These are phyloP conservation scores for Hyposmocoma kahamanoa DNA, from an alignment of 1,140 invertebrate species.

Conservation along the genomic window DNA sequence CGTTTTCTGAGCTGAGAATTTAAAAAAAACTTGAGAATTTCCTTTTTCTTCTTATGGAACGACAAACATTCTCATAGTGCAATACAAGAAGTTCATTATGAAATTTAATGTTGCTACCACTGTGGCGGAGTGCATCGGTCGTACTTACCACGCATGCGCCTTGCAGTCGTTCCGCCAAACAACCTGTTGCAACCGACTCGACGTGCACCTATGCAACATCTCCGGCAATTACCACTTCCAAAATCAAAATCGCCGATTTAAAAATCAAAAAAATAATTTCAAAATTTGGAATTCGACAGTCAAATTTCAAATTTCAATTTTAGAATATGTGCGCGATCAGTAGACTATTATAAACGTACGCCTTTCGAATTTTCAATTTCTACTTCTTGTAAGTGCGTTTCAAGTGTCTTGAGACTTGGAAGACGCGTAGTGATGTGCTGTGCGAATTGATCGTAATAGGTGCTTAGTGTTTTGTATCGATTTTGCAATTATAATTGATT, in stretches of 20 bases:
- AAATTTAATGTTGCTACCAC: constrained; percentile 35
- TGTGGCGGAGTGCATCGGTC: constrained; percentile 49
- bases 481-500: constrained; percentile 4
- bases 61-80: no score
- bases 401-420: constrained; percentile 16
- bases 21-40: no score
- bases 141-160: constrained; percentile 43
- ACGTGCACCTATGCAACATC: constrained; percentile 65
- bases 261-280: not conserved
- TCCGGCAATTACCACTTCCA: constrained; percentile 23
- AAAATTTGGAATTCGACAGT: constrained; percentile 12
- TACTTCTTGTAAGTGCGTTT: constrained; percentile 13
- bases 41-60: no score
- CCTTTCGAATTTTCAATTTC: constrained; percentile 4
- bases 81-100: no score
- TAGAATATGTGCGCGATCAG: not conserved
- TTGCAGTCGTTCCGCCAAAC: constrained; percentile 40
- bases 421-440: constrained; percentile 20
- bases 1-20: no score
- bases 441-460: constrained; percentile 21
- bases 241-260: not conserved
- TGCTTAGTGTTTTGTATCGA: constrained; percentile 19
- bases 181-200: constrained; percentile 66
- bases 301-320: constrained; percentile 9
- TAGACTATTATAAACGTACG: no score